Conservation (phyloP, 2,888 invertebrate genomes). For the Camponotus fellah region DNA sequence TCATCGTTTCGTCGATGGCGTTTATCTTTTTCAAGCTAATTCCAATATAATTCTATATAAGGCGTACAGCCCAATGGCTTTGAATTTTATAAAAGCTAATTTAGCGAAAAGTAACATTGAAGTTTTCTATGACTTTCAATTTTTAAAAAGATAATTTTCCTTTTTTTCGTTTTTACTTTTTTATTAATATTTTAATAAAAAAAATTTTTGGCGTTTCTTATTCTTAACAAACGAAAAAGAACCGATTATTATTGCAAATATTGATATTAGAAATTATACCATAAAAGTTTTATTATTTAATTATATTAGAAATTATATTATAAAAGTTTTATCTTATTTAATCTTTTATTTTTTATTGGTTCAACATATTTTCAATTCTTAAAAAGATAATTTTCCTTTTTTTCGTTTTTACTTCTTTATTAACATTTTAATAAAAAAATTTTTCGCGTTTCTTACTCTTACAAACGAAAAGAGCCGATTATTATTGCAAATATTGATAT, state of each 20-base stretch:
- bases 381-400: no score
- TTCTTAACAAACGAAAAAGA: background rate
- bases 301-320: background rate
- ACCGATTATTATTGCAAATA: background rate
- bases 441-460: no score
- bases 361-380: no score
- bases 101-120: background rate
- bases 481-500: no score
- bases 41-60: conserved; percentile 5
- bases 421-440: no score
- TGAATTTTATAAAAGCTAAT: background rate
- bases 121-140: background rate
- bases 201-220: background rate
- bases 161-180: no score
- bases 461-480: no score
- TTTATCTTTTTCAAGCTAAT: background rate
- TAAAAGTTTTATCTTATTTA: no score
- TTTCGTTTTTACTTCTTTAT: no score
- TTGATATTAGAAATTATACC: background rate
- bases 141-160: background rate
- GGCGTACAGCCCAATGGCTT: background rate
- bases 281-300: no score
- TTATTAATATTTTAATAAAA: background rate
- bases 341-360: no score
- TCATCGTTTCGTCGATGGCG: no score